phyloP scores from a whole-genome alignment of 2,888 invertebrate genomes.

The Machimus atricapillus region DNA sequence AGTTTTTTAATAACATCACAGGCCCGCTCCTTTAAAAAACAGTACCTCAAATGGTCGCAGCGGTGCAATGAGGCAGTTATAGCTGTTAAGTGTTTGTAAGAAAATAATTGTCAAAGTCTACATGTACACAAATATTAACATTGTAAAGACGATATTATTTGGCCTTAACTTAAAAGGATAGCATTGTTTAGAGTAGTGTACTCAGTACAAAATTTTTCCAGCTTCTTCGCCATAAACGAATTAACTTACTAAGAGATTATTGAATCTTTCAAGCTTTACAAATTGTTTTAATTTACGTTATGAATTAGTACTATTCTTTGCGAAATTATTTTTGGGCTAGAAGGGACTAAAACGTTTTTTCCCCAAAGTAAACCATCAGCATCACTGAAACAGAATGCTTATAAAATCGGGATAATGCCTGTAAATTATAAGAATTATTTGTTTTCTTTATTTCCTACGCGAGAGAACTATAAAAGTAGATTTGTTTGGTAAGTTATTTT shows the following conservation, averaged over 20 bases:
- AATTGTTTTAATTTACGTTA: not conserved
- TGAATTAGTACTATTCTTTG: not conserved
- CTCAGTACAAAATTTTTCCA: not conserved
- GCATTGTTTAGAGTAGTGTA: not conserved
- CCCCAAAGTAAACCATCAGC: not conserved
- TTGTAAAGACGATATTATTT: not conserved
- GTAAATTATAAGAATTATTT: not conserved
- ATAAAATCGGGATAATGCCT: not conserved
- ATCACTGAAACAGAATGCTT: not conserved
- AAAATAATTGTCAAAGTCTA: not conserved
- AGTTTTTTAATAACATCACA: not conserved
- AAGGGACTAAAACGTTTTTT: not conserved
- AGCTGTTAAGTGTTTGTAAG: not conserved
- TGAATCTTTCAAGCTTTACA: not conserved
- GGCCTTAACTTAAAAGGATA: not conserved
- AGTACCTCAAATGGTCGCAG: not conserved
- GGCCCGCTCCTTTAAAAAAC: not conserved
- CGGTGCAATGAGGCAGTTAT: not conserved
- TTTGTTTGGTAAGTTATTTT: not conserved
- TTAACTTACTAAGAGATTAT: not conserved
- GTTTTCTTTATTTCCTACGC: not conserved
- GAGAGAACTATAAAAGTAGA: not conserved
- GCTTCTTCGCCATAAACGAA: not conserved
- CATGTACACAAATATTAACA: not conserved
- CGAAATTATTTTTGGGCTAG: not conserved